A percentile compares a stretch with the other conserved stretches of the same genome.
These are phyloP conservation scores for Eudyptes chrysolophus DNA, from an alignment of 2,113 vertebrate genomes.

Conservation along the genomic window DNA sequence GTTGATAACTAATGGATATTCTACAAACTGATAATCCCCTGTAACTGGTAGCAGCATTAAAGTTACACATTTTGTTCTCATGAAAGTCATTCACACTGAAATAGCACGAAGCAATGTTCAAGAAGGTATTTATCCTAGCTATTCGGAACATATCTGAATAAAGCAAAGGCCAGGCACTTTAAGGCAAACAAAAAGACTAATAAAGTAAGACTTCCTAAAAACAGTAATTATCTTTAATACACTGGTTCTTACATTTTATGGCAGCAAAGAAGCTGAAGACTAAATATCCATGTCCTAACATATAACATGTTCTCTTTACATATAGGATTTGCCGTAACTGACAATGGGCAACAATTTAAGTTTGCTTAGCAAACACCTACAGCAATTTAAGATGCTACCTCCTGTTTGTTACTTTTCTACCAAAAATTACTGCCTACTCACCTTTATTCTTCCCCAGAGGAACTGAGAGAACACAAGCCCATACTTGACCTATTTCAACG, in stretches of 20 bases:
- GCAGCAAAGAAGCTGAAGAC: background rate
- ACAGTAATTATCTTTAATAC: background rate
- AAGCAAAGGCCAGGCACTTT: background rate
- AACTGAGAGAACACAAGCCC: background rate
- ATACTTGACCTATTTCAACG: background rate
- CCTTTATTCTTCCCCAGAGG: background rate
- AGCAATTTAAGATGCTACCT: background rate
- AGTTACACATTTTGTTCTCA: background rate
- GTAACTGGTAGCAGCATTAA: background rate
- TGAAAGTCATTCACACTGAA: background rate
- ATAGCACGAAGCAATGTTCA: background rate
- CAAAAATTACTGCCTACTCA: background rate
- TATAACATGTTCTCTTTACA: background rate
- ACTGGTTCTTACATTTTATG: background rate
- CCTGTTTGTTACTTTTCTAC: background rate
- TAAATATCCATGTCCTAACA: background rate
- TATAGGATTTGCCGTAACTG: background rate
- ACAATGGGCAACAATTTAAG: background rate
- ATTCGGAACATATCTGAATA: background rate
- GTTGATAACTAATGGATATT: background rate
- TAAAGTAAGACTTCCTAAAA: background rate
- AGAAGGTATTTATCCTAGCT: background rate
- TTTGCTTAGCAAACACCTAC: background rate
- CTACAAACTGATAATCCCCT: background rate
- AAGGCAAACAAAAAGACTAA: background rate